Conservation (phyloP, 2,113 vertebrate species). For the Puntigrus tetrazona region DNA sequence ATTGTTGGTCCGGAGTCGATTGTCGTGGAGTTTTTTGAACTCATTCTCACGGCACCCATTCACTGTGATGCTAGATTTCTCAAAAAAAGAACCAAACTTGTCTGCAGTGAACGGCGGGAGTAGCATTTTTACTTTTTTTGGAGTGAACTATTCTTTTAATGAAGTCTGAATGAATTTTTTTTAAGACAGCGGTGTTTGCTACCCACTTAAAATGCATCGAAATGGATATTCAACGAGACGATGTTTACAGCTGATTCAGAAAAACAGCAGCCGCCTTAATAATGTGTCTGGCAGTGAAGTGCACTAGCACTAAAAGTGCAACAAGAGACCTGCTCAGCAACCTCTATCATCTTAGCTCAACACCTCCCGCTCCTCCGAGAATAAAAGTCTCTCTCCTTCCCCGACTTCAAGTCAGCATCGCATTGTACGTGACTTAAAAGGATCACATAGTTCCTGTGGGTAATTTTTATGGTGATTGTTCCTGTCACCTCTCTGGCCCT, state of each 20-base stretch:
- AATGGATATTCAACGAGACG: background rate
- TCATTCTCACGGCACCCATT: background rate
- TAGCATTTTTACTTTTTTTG: background rate
- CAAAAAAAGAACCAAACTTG: too few species aligned
- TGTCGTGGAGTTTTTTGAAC: background rate
- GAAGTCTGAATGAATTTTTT: background rate
- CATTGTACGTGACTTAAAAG: conserved; percentile 22
- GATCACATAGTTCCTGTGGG: conserved; percentile 18
- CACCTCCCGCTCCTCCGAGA: background rate
- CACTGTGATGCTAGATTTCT: background rate
- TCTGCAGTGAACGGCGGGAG: too few species aligned
- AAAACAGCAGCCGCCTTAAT: background rate
- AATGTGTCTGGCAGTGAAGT: background rate
- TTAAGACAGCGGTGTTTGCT: background rate
- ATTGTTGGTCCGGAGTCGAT: too few species aligned
- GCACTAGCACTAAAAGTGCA: background rate
- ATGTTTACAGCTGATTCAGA: background rate
- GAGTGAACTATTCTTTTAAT: too few species aligned
- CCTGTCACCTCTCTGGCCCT: conserved; percentile 23
- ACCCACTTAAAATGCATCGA: background rate
- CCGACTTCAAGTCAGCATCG: background rate
- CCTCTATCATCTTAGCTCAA: conserved; percentile 7
- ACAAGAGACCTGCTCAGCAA: background rate
- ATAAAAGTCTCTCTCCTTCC: background rate
- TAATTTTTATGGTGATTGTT: conserved; percentile 38